A percentile compares a stretch with the other conserved stretches of the same genome.
Evolutionary conservation across 2,113 vertebrate species (phyloP).

Genomic region (Chlorodrepanis virens): DNA sequence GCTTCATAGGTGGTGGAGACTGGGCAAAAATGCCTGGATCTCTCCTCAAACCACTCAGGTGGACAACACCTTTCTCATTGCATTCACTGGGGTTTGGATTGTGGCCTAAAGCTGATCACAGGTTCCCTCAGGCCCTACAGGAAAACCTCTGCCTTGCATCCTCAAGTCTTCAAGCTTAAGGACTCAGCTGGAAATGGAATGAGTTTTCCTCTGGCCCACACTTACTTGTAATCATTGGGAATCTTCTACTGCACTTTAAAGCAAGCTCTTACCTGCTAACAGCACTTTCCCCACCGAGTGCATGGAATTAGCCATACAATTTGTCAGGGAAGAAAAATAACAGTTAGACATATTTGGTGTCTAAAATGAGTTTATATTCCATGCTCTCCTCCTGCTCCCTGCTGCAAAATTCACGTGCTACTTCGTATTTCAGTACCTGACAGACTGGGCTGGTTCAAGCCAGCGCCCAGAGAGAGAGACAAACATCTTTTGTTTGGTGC

Average conservation of each 20-base stretch:
- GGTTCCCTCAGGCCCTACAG: neutral
- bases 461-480: slow-evolving; percentile 23
- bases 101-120: neutral
- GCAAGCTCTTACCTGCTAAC: neutral
- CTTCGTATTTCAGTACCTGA: neutral
- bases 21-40: neutral
- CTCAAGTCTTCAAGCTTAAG: neutral
- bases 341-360: neutral
- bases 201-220: neutral
- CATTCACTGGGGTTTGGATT: neutral
- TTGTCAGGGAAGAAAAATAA: neutral
- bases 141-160: neutral
- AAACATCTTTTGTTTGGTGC: slow-evolving; percentile 52
- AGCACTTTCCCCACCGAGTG: neutral
- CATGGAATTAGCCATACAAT: neutral
- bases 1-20: neutral
- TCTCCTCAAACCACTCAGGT: neutral
- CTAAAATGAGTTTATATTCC: neutral
- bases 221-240: neutral
- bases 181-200: neutral
- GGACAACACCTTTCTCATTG: neutral
- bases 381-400: neutral
- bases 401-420: neutral
- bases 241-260: neutral
- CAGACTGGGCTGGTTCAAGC: neutral